phyloP scores from a whole-genome alignment of 35 echinoderm and acorn worm species.

The Lytechinus variegatus region DNA sequence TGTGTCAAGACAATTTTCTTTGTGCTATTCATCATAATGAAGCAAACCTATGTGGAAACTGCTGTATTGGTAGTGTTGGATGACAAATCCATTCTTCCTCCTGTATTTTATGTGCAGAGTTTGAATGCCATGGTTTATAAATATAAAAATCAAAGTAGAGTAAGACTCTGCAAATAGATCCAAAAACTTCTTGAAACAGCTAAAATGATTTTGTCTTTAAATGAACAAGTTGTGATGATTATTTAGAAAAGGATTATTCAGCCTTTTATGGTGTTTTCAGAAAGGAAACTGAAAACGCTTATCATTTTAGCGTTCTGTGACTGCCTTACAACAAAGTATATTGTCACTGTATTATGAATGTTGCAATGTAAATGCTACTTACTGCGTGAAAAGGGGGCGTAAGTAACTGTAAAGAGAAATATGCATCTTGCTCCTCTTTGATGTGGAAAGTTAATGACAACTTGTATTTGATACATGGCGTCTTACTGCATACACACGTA shows the following conservation, averaged over 20 bases:
- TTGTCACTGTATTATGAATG: background rate
- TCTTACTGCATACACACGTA: background rate
- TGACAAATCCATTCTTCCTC: background rate
- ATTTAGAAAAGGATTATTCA: background rate
- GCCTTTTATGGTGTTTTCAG: background rate
- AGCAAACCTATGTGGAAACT: background rate
- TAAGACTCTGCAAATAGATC: no score
- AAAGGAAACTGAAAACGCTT: background rate
- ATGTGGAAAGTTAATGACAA: background rate
- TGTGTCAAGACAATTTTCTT: background rate
- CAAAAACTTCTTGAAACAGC: no score
- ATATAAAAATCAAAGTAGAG: background rate
- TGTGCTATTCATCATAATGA: background rate
- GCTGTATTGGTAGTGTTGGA: background rate
- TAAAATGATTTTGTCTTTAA: background rate
- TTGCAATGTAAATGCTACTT: background rate
- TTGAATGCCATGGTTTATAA: background rate
- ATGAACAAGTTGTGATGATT: background rate
- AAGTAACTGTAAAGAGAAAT: background rate
- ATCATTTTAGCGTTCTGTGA: background rate
- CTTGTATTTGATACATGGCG: background rate
- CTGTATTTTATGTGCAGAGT: background rate
- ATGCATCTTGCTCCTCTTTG: background rate
- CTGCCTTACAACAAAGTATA: background rate
- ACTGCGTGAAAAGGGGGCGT: background rate